Conservation (phyloP, 1,140 invertebrate species). For the Halyomorpha halys region DNA sequence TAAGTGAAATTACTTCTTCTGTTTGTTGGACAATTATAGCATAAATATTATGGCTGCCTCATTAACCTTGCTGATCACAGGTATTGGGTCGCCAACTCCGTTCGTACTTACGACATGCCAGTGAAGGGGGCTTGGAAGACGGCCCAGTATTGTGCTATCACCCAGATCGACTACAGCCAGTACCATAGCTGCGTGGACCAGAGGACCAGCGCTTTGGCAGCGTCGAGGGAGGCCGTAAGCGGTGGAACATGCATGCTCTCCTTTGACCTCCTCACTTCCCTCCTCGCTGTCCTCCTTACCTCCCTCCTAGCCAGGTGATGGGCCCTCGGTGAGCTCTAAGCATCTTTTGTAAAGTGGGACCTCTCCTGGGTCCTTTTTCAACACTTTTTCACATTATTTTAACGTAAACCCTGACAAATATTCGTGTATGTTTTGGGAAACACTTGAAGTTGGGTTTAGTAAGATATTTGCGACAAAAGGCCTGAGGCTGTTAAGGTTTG, state of each 20-base stretch:
- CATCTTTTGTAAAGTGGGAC: background rate
- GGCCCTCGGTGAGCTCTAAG: background rate
- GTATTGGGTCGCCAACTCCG: conserved; percentile 62
- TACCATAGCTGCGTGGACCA: conserved; percentile 61
- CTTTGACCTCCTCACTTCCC: background rate
- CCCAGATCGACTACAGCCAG: conserved; percentile 58
- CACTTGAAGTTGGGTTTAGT: no score
- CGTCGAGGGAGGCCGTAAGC: conserved; percentile 11
- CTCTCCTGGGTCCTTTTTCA: no score
- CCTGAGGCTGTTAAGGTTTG: no score
- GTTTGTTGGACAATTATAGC: no score
- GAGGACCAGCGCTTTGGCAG: conserved; percentile 54
- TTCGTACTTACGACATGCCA: conserved; percentile 46
- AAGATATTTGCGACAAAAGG: no score
- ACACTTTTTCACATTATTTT: no score
- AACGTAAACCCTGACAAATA: no score
- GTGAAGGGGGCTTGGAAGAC: conserved; percentile 50
- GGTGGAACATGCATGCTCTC: background rate
- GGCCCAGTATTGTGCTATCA: conserved; percentile 73
- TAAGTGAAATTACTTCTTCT: no score
- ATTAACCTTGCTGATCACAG: conserved; percentile 36
- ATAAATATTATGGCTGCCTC: no score
- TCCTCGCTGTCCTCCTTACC: background rate
- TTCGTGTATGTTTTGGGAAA: no score
- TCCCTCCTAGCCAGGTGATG: background rate